phyloP scores from a whole-genome alignment of 2,113 vertebrate genomes.

The Austrofundulus limnaeus region DNA sequence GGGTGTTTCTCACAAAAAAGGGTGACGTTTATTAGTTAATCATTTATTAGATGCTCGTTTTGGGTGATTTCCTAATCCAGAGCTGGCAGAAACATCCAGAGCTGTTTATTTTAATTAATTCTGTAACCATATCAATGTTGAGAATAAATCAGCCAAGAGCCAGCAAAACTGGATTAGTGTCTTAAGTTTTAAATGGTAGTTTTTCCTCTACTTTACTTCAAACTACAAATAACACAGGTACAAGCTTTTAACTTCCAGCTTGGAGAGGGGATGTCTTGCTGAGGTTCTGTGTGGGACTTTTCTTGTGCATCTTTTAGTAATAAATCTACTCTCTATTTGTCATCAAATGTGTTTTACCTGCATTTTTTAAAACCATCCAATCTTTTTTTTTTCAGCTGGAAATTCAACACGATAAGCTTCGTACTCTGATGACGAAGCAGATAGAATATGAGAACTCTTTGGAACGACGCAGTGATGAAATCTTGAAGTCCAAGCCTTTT shows the following conservation, averaged over 20 bases:
- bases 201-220: too few species aligned
- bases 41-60: not conserved
- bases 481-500: conserved; percentile 84
- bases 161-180: conserved; percentile 8
- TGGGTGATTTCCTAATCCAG: conserved; percentile 5
- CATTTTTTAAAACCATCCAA: not conserved
- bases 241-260: not conserved
- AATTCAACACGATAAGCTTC: conserved; percentile 88
- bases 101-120: not conserved
- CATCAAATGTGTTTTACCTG: not conserved
- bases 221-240: too few species aligned
- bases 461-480: conserved; percentile 87
- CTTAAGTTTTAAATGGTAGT: not conserved
- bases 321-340: not conserved
- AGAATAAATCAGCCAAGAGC: not conserved
- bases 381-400: conserved; percentile 79
- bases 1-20: conserved; percentile 25
- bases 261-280: not conserved
- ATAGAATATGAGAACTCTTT: conserved; percentile 87
- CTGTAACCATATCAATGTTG: not conserved
- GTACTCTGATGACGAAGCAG: conserved; percentile 89
- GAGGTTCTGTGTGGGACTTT: conserved; percentile 4
- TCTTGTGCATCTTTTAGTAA: not conserved
- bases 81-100: not conserved
- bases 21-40: conserved; percentile 12